Evolutionary conservation across 2,113 vertebrate species (phyloP).

Genomic region (Oryctolagus cuniculus): mOryCun1.1 NC_091440.1:35426501-35427000

Average conservation of each 20-base stretch:
- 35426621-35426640: slow-evolving; percentile 21
- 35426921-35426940: slow-evolving; percentile 27
- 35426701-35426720: neutral
- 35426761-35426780: neutral
- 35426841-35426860: slow-evolving; percentile 33
- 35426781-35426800: neutral
- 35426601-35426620: neutral
- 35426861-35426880: slow-evolving; percentile 26
- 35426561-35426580: neutral
- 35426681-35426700: neutral
- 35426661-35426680: neutral
- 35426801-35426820: neutral
- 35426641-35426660: neutral
- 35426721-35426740: slow-evolving; percentile 14
- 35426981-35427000: slow-evolving; percentile 10
- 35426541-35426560: neutral
- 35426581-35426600: slow-evolving; percentile 6
- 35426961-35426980: slow-evolving; percentile 16
- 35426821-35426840: slow-evolving; percentile 2
- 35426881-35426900: slow-evolving; percentile 38
- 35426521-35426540: slow-evolving; percentile 29
- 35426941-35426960: neutral
- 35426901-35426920: slow-evolving; percentile 41
- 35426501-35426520: slow-evolving; percentile 51
- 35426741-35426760: neutral